Evolutionary conservation across 2,888 invertebrate genomes (phyloP), one percentile per base, ranked within the genome.

Genomic region (Eugnorisma glareosa): DNA sequence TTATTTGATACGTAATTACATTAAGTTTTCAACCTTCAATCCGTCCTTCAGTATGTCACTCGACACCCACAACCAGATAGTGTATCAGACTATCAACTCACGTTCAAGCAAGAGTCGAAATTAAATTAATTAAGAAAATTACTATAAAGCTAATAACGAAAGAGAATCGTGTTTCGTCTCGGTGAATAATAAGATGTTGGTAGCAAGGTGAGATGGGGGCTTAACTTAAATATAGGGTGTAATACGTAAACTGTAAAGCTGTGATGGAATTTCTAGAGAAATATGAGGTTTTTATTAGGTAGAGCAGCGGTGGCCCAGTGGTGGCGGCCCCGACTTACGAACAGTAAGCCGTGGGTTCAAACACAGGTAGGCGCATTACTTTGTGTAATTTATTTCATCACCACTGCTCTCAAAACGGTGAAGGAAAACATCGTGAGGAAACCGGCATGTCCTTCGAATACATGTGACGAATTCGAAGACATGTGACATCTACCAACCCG

Each of bases 111-210:
- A 70, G 67, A 83, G 15, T 78, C 70, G 59, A 86, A 88, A 88
- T 89, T 84, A 81, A 86, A 89, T 86, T 89, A 89, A 89, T 88
- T 89, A 86, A 79, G 79, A 70, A 83, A 89, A 89, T 88, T 85
- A 85, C 82, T 79, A 84, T 77, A 64, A 81, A 67, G 72, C 80
- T 81, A 81, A 82, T 81, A 79, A 86, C 80, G 79, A 77, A 85
- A 83, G 64, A 71, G 75, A 75, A 66, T 88, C 87, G 59, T 67
- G 78, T 85, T 83, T 70, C 86, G 79, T 82, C 70, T 81, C 72
- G 64, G 76, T 70, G 66, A 51, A 73, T 73, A 76, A 86, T 68
- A 80, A 84, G 61, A 69, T 59, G 66, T 59, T 21, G 45, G 31
- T 43, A 10, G 82, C 61, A 86, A 83, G 35, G n/a, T 79, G 59